A percentile compares a stretch with the other conserved stretches of the same genome.
phyloP scores from a whole-genome alignment of 92 coral and sea anemone species.

The Zoanthus solanderi region DNA sequence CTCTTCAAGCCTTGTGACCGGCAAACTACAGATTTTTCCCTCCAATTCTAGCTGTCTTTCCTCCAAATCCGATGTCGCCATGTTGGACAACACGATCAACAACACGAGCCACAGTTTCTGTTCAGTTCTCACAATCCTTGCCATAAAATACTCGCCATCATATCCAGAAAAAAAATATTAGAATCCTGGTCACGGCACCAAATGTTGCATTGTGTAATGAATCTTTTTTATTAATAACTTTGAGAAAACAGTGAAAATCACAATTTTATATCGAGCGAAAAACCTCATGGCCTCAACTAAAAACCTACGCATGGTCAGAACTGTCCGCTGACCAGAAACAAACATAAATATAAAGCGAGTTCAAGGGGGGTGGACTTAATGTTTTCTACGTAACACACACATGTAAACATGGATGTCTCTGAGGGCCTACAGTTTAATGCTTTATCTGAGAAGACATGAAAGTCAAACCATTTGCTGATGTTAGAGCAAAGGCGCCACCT shows the following conservation, averaged over 20 bases:
- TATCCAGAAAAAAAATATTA: no score
- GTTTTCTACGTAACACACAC: conserved; percentile 23
- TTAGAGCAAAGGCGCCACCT: no score
- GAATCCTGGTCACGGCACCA: conserved; percentile 17
- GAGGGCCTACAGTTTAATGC: no score
- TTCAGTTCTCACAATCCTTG: background rate
- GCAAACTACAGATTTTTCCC: conserved; percentile 5
- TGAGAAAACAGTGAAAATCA: no score
- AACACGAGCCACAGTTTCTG: conserved; percentile 24
- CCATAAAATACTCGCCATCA: background rate
- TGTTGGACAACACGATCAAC: conserved; percentile 13
- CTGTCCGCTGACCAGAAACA: conserved; percentile 18
- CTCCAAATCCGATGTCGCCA: no score
- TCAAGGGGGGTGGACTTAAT: background rate
- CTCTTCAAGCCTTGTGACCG: conserved; percentile 21
- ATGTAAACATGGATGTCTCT: no score
- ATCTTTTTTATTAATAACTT: no score
- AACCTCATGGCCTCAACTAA: no score
- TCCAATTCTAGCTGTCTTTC: background rate
- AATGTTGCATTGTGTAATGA: background rate
- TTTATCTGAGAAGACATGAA: no score
- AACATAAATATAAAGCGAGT: background rate
- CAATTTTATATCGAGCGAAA: background rate
- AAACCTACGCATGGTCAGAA: background rate
- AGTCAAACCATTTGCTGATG: no score